Conservation (phyloP, 2,888 invertebrate species). For the Amorpha juglandis region DNA sequence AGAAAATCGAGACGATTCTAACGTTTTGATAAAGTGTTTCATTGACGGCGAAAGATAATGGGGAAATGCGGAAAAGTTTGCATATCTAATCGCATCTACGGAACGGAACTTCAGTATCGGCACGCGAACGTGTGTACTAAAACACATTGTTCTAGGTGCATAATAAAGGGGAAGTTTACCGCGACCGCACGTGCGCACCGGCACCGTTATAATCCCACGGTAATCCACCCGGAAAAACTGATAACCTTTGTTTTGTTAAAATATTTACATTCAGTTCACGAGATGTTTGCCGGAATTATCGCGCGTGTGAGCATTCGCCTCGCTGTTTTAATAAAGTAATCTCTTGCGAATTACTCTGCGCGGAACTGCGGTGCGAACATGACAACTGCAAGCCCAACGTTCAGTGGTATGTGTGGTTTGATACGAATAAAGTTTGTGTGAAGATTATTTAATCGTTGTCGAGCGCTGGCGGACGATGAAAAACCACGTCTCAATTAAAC, state of each 20-base stretch:
- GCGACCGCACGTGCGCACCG: constrained; percentile 61
- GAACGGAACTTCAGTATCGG: constrained; percentile 47
- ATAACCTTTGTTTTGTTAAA: constrained; percentile 73
- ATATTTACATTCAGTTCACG: constrained; percentile 66
- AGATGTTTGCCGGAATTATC: constrained; percentile 72
- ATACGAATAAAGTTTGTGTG: constrained; percentile 44
- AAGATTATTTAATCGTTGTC: constrained; percentile 46
- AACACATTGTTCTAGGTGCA: constrained; percentile 56
- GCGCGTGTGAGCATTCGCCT: constrained; percentile 57
- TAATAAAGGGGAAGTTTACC: constrained; percentile 57
- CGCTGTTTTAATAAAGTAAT: constrained; percentile 69
- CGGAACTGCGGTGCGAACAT: constrained; percentile 47
- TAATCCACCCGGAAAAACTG: constrained; percentile 78
- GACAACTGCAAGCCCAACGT: constrained; percentile 38
- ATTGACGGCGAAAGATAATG: constrained; percentile 54
- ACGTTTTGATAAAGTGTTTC: constrained; percentile 55
- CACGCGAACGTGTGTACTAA: constrained; percentile 52
- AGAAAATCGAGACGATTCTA: constrained; percentile 59
- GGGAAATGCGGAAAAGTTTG: constrained; percentile 63
- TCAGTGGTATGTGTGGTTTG: constrained; percentile 53
- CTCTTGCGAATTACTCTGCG: constrained; percentile 54
- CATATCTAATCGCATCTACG: constrained; percentile 65
- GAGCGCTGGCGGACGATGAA: constrained; percentile 51
- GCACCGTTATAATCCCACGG: constrained; percentile 65
- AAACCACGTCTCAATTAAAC: constrained; percentile 65